Base-by-base conservation (phyloP, 1,140 invertebrate genomes). In the Dermatophagoides farinae region DNA sequence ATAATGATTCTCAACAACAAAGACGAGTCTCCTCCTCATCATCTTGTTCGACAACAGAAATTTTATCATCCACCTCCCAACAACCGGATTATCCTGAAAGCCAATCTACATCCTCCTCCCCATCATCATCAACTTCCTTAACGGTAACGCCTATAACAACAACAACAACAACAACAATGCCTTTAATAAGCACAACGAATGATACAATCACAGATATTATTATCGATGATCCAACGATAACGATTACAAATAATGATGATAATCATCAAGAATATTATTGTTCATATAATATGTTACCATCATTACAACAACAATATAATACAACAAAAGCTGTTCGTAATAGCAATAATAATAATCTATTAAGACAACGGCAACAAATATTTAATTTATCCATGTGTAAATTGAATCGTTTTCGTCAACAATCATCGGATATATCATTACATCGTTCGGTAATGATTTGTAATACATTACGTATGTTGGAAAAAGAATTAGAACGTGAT, bases 301-400 rank as follows among this genome's bases (percentile, higher is more conserved):
- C 31, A 31, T 8, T 4, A 31, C 31, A 31, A 31, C 31, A 31
- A 31, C 31, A 31, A 31, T 31, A 31, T 31, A 2, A 31, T 31
- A 31, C 31, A 31, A 31, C 31, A 31, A 31, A 31, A 31, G 8
- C 2, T 31, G 8, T 2, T 31, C 2, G 31, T 5, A 44, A 10
- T 10, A 44, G 10, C 5, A 20, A 44, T 20, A 44, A 25, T 20
- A 54, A 18, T 54, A 14, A 50, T 50, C 20, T 4, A 14, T 20
- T 50, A 25, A 44, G 88, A 67, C 79, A 86, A 55, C 76, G 89
- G 18, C 79, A 89, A 64, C 85, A 86, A 65, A 86, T 93, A 65
- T 80, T 92, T 66, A 89, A 91, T 69, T 80, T 92, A 47, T 91
- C 87, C 55, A 87, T 92, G 80, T 83, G 84, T 70, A 96, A 96